Percentiles rank a stretch among this genome's conserved stretches.
These are phyloP conservation scores for Drosophila lacertosa DNA, from an alignment of 1,140 invertebrate genomes.

Conservation along the genomic window DNA sequence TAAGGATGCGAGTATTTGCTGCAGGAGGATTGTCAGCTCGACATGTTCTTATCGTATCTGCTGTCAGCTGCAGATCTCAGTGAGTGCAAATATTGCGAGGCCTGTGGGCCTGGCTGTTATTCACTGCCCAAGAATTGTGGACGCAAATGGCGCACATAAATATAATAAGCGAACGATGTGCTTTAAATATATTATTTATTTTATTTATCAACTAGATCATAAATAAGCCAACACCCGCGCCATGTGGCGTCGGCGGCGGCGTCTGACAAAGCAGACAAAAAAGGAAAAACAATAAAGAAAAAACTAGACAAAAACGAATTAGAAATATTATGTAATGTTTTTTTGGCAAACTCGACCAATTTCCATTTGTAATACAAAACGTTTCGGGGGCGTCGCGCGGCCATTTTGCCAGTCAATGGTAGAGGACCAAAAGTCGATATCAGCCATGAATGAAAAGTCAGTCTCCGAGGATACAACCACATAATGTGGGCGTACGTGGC, in stretches of 20 bases:
- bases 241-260: conserved; percentile 42
- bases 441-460: conserved; percentile 58
- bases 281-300: background rate
- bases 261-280: conserved; percentile 2
- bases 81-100: too few species aligned
- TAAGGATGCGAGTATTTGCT: background rate
- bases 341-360: conserved; percentile 70
- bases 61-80: conserved; percentile 31
- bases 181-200: conserved; percentile 78
- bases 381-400: conserved; percentile 65
- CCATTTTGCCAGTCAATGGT: conserved; percentile 70
- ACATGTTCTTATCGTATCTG: conserved; percentile 5
- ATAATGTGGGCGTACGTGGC: conserved; percentile 32
- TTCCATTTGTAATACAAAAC: conserved; percentile 75
- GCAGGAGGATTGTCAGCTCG: too few species aligned
- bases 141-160: conserved; percentile 48
- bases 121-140: conserved; percentile 32
- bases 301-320: conserved; percentile 7
- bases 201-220: conserved; percentile 78
- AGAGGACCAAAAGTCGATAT: conserved; percentile 39
- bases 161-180: conserved; percentile 46
- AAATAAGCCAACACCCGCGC: conserved; percentile 70
- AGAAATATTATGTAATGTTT: conserved; percentile 32
- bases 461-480: background rate
- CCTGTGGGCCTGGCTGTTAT: conserved; percentile 24